phyloP scores from a whole-genome alignment of 2,113 vertebrate species.

The Pan paniscus region DNA sequence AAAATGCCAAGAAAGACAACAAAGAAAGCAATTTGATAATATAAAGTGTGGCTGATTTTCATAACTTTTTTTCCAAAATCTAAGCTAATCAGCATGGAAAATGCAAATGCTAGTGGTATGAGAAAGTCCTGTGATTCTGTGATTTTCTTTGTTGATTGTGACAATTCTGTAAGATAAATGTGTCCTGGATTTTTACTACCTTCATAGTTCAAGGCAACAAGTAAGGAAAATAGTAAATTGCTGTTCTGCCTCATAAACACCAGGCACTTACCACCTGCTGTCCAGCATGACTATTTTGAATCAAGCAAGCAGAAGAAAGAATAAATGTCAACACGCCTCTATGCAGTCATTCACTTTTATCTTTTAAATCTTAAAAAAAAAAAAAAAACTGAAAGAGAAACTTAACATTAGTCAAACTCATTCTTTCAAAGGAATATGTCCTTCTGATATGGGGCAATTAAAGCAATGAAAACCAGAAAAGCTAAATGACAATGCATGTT shows the following conservation, averaged over 20 bases:
- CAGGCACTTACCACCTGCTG: neutral
- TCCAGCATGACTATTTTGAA: neutral
- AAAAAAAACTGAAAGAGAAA: neutral
- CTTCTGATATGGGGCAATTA: neutral
- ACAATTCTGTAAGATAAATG: neutral
- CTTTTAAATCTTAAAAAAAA: neutral
- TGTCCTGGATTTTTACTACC: neutral
- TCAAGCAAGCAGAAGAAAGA: constrained; percentile 28
- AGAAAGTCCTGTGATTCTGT: neutral
- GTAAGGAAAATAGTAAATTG: constrained; percentile 10
- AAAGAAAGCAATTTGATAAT: neutral
- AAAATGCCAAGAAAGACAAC: neutral
- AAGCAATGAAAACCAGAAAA: neutral
- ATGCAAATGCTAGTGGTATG: neutral
- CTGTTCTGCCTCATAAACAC: neutral
- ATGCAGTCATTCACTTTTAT: neutral
- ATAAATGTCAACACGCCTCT: constrained; percentile 7
- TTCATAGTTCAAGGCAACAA: constrained; percentile 56
- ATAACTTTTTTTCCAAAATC: neutral
- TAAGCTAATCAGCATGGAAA: neutral
- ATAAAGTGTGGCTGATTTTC: neutral
- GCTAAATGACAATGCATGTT: neutral
- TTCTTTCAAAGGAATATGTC: neutral
- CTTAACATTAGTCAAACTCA: neutral
- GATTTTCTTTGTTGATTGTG: neutral